Conservation (phyloP, 2,888 invertebrate species). For the Tetramorium bicarinatum region DNA sequence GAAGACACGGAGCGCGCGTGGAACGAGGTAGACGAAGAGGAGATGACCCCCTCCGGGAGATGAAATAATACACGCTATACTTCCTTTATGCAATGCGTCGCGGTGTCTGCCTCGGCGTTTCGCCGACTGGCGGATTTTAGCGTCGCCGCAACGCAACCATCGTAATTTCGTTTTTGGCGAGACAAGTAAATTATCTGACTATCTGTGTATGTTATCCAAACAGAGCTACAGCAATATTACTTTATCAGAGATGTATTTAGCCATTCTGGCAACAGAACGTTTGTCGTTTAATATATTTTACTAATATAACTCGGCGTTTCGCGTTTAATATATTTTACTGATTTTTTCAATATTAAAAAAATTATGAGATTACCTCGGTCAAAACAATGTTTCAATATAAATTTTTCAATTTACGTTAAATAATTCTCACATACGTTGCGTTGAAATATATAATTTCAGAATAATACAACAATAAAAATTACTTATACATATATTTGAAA, state of each 20-base stretch:
- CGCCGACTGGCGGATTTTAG: conserved; percentile 68
- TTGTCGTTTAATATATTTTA: background rate
- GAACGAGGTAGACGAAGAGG: conserved; percentile 48
- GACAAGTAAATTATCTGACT: conserved; percentile 78
- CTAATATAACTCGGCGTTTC: background rate
- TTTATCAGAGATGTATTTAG: background rate
- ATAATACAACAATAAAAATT: background rate
- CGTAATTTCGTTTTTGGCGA: conserved; percentile 78
- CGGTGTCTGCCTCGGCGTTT: conserved; percentile 66
- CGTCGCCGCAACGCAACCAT: conserved; percentile 67
- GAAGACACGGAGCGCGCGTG: conserved; percentile 37
- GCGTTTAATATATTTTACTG: background rate
- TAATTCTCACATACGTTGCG: background rate
- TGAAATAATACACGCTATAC: conserved; percentile 81
- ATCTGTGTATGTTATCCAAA: conserved; percentile 77
- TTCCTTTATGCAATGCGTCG: conserved; percentile 72
- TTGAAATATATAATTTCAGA: background rate
- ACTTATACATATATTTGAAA: background rate
- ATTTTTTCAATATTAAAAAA: conserved; percentile 13
- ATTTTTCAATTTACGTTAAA: background rate
- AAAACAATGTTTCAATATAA: background rate
- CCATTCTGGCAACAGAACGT: background rate
- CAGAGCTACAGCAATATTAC: conserved; percentile 49
- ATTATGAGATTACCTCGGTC: background rate
- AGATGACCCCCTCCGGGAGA: conserved; percentile 74